phyloP scores from a whole-genome alignment of 2,888 invertebrate genomes.

The Caradrina clavipalpis region DNA sequence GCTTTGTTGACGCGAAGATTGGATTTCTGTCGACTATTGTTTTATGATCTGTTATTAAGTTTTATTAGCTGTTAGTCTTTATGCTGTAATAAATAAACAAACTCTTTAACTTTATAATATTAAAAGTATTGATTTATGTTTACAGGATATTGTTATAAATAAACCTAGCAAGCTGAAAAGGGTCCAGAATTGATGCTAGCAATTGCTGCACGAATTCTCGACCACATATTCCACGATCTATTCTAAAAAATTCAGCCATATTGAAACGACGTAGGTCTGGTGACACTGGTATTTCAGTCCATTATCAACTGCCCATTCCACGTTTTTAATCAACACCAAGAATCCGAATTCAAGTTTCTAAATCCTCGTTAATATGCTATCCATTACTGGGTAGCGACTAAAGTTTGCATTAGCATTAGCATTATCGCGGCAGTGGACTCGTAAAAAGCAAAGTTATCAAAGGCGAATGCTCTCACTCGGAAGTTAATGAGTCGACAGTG shows the following conservation, averaged over 20 bases:
- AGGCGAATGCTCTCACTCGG: slow-evolving; percentile 77
- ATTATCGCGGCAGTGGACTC: slow-evolving; percentile 69
- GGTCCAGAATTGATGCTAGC: too few relatives aligned
- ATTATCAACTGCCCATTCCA: slow-evolving; percentile 47
- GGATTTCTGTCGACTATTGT: too few relatives aligned
- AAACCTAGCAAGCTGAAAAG: too few relatives aligned
- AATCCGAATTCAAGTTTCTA: slow-evolving; percentile 56
- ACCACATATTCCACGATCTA: background rate
- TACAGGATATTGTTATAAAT: too few relatives aligned
- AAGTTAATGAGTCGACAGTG: slow-evolving; percentile 85
- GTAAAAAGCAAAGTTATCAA: slow-evolving; percentile 84
- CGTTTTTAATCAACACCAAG: slow-evolving; percentile 57
- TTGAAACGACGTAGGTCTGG: background rate
- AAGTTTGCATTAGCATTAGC: slow-evolving; percentile 70
- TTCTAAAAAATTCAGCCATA: background rate
- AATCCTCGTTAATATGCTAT: slow-evolving; percentile 64
- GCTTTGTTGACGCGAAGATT: too few relatives aligned
- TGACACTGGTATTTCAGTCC: background rate
- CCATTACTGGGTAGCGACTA: slow-evolving; percentile 57
- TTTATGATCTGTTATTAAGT: too few relatives aligned
- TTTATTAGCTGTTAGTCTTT: too few relatives aligned
- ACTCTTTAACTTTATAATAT: too few relatives aligned
- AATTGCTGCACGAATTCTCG: too few relatives aligned
- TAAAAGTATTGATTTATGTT: too few relatives aligned
- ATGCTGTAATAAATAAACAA: too few relatives aligned